Base-by-base conservation (phyloP, 2,797 vertebrate species). In the Intellagama lesueurii region DNA sequence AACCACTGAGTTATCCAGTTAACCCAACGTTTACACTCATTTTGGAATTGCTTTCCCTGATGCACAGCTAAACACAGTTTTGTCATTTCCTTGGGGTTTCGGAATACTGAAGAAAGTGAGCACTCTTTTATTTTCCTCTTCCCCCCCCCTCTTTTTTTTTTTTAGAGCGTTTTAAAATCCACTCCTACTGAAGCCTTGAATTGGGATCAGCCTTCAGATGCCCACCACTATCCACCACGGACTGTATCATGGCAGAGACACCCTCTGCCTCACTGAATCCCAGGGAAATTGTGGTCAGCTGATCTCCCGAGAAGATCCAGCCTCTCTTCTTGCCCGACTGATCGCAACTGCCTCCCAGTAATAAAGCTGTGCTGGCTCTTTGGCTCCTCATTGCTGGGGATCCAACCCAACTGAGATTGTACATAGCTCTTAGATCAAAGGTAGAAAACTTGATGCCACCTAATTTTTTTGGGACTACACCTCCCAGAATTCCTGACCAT, bases 81-180 rank as follows among this genome's bases (percentile, higher is more conserved):
- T 28, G 56, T 40, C 19, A 28, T 80, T 80, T 49, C 72, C 72
- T n/a, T 8, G 3, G 26, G 40, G 22, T 3, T 47, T 35, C 52
- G 35, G n/a, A 68, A 77, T 35, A 2, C 4, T 5, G 32, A 69
- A 40, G 28, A 44, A 14, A 24, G 35, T 83, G 69, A 84, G 72
- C 28, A 3, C 40, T n/a, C 14, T 77, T 24, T 87, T n/a, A 3
- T 66, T 75, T 68, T 5, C 0, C n/a, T 4, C 19, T 64, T 22
- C 8, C 11, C 14, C 0, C 5, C 60, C 60, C 17, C 60, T 64
- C 60, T 49, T 81, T 1, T 22, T 12, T 16, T 75, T 30, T 82
- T 85, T 60, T 7, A 91, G 90, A 24, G 70, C 17, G 22, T 9
- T 60, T 40, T n/a, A 88, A 88, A 82, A 86, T 30, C 47, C 78